Base-by-base conservation (phyloP, 1,140 invertebrate genomes). In the Trachymyrmex cornetzi region DNA sequence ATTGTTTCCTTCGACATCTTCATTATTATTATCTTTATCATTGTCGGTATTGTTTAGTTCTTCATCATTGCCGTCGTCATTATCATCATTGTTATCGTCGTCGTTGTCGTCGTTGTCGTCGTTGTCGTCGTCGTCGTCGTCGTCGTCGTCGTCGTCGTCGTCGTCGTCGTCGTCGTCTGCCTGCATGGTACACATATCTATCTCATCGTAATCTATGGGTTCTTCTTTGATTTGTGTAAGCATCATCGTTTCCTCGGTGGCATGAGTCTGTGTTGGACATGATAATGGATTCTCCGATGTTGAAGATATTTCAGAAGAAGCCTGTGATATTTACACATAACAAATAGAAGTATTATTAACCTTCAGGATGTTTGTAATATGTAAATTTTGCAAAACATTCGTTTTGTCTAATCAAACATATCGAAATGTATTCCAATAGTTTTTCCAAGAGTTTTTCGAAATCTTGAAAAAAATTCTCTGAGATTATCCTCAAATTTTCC, bases 141-240 rank as follows among this genome's bases (percentile, higher is more conserved):
- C 91, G 3, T 92, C 91, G 12, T 92, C 93, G 0, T 91, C 88
- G 22, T 93, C 91, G 22, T 93, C 91, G 7, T 93, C 92, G 12
- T 93, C 90, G 5, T 91, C 90, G 1, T 93, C 91, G 30, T 93
- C 90, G 4, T 93, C 93, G 14, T 93, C 92, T 3, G 93, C 89
- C 5, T 57, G 72, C 55, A 90, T 88, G 34, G 86, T 86, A 75
- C 69, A 90, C 87, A 90, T 90, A 48, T 93, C 88, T 82, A 95
- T 92, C 86, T 95, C 94, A 63, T 95, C 94, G 61, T 95, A 95
- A 87, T 95, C 94, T 14, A 91, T 87, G 3, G 95, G 95, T 88
- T 95, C 95, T 81, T 95, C 92, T 87, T 95, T 95, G 2, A 95
- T 95, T 69, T 94, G 92, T 53, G 93, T 92, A 63, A 44, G 38